Percentiles rank a stretch among this genome's conserved stretches.
phyloP scores from a whole-genome alignment of 2,113 vertebrate genomes.

The Rhinolophus ferrumequinum region DNA sequence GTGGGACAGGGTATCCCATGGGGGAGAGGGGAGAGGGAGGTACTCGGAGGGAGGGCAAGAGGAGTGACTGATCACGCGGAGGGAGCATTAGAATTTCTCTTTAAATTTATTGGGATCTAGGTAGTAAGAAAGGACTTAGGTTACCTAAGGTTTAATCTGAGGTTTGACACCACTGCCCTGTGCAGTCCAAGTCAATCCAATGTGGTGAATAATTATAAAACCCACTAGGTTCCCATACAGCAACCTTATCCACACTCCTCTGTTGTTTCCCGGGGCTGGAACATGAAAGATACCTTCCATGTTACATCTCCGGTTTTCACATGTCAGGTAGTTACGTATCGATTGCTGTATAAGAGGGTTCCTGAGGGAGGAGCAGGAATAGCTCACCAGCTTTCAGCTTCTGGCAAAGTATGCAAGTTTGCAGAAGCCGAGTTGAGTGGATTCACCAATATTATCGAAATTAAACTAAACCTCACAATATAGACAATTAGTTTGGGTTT shows the following conservation, averaged over 20 bases:
- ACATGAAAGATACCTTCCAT: slow-evolving; percentile 66
- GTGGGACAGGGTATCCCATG: accelerated
- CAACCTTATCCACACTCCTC: slow-evolving; percentile 13
- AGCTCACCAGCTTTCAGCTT: background rate
- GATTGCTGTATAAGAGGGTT: accelerated
- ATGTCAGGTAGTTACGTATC: background rate
- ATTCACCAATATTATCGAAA: background rate
- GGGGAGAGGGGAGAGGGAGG: too few relatives aligned
- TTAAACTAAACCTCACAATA: background rate
- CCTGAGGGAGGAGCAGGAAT: too few relatives aligned
- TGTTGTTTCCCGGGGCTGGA: slow-evolving; percentile 35
- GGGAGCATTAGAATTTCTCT: background rate
- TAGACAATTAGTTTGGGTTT: background rate
- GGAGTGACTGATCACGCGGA: background rate
- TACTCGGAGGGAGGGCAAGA: background rate
- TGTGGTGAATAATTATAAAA: slow-evolving; percentile 46
- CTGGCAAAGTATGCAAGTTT: background rate
- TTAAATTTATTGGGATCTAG: background rate
- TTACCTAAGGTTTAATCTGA: background rate
- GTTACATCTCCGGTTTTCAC: slow-evolving; percentile 58
- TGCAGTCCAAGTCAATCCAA: background rate
- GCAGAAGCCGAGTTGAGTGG: background rate
- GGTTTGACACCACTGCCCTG: too few relatives aligned
- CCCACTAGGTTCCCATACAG: slow-evolving; percentile 35
- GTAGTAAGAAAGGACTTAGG: background rate